Conservation (phyloP, 2,113 vertebrate genomes). For the Phylloscopus whistleri region DNA sequence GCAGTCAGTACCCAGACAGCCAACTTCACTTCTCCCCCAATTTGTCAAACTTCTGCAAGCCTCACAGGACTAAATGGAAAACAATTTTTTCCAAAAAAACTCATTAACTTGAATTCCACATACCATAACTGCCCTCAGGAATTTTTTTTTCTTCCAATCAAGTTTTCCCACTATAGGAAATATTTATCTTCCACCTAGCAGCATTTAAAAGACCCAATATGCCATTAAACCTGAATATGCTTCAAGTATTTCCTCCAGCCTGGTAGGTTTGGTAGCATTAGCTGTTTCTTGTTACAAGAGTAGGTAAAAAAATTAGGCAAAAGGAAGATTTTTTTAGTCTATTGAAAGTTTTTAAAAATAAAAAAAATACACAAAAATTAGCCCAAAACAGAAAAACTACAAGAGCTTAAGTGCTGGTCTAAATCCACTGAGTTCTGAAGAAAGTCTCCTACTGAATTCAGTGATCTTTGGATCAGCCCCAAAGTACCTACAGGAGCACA, state of each 20-base stretch:
- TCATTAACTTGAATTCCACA: slow-evolving; percentile 47
- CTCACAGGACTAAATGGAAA: slow-evolving; percentile 33
- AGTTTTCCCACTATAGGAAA: slow-evolving; percentile 24
- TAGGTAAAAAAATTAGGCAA: background rate
- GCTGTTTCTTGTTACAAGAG: background rate
- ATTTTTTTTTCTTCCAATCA: slow-evolving; percentile 42
- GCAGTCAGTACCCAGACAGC: slow-evolving; percentile 16
- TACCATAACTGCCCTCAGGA: slow-evolving; percentile 25
- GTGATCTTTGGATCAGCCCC: background rate
- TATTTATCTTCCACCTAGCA: slow-evolving; percentile 39
- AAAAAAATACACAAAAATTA: background rate
- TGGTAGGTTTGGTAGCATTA: background rate
- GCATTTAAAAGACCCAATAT: slow-evolving; percentile 26
- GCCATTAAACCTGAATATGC: background rate
- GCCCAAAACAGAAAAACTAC: background rate
- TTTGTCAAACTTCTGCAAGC: slow-evolving; percentile 23
- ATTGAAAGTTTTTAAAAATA: background rate
- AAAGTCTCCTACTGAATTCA: background rate
- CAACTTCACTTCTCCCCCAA: background rate
- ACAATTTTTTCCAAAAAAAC: slow-evolving; percentile 5
- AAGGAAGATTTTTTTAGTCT: background rate
- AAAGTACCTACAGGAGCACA: background rate
- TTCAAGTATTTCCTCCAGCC: slow-evolving; percentile 10
- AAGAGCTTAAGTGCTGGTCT: background rate
- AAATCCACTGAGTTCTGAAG: background rate